These are phyloP conservation scores for Progne subis DNA, from an alignment of 2,113 vertebrate species.

Conservation along the genomic window DNA sequence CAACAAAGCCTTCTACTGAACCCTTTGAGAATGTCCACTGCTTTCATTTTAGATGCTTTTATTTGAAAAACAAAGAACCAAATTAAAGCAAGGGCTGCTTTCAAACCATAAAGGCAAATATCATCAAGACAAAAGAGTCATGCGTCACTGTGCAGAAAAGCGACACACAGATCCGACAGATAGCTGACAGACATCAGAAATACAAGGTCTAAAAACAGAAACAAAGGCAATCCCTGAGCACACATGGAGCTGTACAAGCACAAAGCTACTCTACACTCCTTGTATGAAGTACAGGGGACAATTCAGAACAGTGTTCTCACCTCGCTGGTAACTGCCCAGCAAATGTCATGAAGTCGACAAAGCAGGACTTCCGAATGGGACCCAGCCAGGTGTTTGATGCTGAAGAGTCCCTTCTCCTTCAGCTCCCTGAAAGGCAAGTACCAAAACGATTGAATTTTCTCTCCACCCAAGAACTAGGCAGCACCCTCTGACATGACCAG, in stretches of 20 bases:
- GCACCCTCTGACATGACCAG: neutral
- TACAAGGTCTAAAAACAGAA: neutral
- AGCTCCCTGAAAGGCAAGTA: conserved; percentile 64
- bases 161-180: neutral
- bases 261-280: rapidly evolving
- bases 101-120: neutral
- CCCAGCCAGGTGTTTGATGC: conserved; percentile 58
- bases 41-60: neutral
- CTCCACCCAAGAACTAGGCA: neutral
- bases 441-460: neutral
- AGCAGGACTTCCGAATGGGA: conserved; percentile 68
- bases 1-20: neutral
- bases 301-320: conserved; percentile 43
- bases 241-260: neutral
- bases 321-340: conserved; percentile 68
- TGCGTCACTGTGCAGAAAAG: neutral
- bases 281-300: neutral
- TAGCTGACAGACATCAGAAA: neutral
- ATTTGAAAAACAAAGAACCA: neutral
- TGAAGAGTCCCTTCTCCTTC: conserved; percentile 69
- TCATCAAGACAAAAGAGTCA: neutral
- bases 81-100: neutral
- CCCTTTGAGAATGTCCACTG: too few relatives aligned
- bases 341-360: conserved; percentile 52
- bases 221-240: neutral